Evolutionary conservation across 2,888 invertebrate genomes (phyloP).

Genomic region (Dilophus febrilis): DNA sequence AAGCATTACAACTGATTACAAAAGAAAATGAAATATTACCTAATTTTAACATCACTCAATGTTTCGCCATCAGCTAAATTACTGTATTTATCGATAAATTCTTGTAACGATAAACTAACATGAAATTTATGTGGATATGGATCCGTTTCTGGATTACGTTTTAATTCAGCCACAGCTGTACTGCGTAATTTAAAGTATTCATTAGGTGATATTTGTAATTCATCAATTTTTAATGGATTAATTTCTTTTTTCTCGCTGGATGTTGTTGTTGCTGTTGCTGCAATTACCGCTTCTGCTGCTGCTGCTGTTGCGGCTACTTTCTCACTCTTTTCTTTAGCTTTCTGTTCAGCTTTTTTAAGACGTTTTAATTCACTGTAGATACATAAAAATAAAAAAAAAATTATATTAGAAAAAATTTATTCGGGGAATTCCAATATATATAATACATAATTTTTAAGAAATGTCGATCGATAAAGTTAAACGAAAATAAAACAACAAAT

Average conservation of each 20-base stretch:
- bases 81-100: slow-evolving; percentile 69
- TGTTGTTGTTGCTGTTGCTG: slow-evolving; percentile 20
- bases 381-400: not conserved
- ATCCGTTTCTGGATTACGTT: slow-evolving; percentile 45
- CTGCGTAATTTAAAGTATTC: slow-evolving; percentile 84
- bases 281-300: slow-evolving; percentile 7
- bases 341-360: slow-evolving; percentile 79
- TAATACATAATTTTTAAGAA: no score
- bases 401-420: not conserved
- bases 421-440: no score
- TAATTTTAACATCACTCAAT: slow-evolving; percentile 43
- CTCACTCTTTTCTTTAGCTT: slow-evolving; percentile 65
- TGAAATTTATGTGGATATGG: slow-evolving; percentile 98
- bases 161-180: slow-evolving; percentile 64
- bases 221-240: slow-evolving; percentile 27
- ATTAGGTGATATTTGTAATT: slow-evolving; percentile 83
- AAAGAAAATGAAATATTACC: slow-evolving; percentile 14
- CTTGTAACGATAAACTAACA: slow-evolving; percentile 73
- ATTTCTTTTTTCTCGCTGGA: slow-evolving; percentile 18
- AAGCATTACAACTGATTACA: not conserved
- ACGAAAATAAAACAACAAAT: not conserved
- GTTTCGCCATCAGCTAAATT: slow-evolving; percentile 52
- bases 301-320: slow-evolving; percentile 28
- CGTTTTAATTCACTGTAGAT: slow-evolving; percentile 79
- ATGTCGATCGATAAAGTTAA: no score